Evolutionary conservation across 2,888 invertebrate genomes (phyloP).

Genomic region (Rhingia rostrata): DNA sequence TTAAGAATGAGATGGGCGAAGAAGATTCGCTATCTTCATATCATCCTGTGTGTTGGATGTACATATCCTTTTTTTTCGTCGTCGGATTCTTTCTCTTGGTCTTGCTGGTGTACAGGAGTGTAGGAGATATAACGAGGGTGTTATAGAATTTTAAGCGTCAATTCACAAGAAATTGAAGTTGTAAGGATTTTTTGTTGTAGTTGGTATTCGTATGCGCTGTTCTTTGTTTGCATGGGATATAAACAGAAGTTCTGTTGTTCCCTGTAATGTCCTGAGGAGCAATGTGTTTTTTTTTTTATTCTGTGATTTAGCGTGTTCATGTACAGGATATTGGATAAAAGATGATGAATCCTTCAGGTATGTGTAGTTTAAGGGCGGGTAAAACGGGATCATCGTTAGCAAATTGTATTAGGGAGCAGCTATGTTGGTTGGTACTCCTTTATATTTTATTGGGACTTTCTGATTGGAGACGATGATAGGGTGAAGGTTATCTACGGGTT

Average conservation of each 20-base stretch:
- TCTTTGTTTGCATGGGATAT: conserved; percentile 37
- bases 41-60: neutral
- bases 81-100: neutral
- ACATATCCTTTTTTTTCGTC: neutral
- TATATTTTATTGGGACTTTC: conserved; percentile 24
- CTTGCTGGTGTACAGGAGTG: neutral
- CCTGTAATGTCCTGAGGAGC: no score
- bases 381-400: conserved; percentile 6
- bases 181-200: conserved; percentile 24
- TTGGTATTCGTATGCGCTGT: neutral
- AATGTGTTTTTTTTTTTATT: neutral
- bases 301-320: conserved; percentile 23
- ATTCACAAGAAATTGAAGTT: conserved; percentile 62
- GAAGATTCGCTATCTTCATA: conserved; percentile 21
- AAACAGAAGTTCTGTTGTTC: conserved; percentile 37
- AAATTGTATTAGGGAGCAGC: conserved; percentile 33
- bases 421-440: neutral
- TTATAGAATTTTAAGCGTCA: conserved; percentile 64
- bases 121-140: conserved; percentile 21
- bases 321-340: conserved; percentile 46
- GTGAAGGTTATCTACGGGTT: conserved; percentile 25
- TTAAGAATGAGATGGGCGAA: conserved; percentile 1
- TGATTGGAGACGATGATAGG: conserved; percentile 47
- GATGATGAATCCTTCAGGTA: conserved; percentile 52
- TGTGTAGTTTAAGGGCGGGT: neutral